Conservation (phyloP, 2,797 vertebrate genomes). For the Cossypha niveicapilla region DNA sequence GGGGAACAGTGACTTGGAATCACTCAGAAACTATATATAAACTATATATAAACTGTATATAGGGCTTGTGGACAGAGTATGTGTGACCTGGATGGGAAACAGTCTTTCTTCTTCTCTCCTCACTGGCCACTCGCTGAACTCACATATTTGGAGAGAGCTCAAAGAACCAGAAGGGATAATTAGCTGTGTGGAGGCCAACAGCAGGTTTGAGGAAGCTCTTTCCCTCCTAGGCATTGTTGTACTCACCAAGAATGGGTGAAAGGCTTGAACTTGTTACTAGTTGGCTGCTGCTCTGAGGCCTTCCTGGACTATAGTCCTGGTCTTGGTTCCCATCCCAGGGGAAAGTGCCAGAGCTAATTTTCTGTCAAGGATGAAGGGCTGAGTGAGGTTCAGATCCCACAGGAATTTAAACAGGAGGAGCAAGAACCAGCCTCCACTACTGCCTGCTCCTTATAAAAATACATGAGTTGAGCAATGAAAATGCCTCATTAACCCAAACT, state of each 20-base stretch:
- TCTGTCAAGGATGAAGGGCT: not conserved
- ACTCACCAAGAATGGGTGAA: not conserved
- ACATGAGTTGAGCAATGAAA: not conserved
- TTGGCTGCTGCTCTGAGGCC: conserved; percentile 13
- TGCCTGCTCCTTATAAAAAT: not conserved
- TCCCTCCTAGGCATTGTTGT: conserved; percentile 26
- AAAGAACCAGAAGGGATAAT: not conserved
- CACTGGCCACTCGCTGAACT: not conserved
- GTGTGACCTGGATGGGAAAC: not conserved
- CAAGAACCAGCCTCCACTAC: not conserved
- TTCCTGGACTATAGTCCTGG: not conserved
- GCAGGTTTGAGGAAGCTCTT: not conserved
- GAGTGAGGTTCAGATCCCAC: not conserved
- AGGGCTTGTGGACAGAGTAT: not conserved
- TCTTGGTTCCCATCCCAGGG: not conserved
- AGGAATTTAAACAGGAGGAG: not conserved
- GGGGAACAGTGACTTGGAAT: not conserved
- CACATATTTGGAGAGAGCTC: not conserved
- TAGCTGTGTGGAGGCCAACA: not conserved
- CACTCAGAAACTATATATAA: not conserved
- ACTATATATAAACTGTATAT: accelerated
- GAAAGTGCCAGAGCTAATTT: not conserved
- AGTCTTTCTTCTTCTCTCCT: not conserved
- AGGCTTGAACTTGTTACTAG: conserved; percentile 12
- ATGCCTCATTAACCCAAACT: not conserved